A percentile compares a stretch with the other conserved stretches of the same genome.
phyloP scores from a whole-genome alignment of 2,797 vertebrate species.

The Gymnodraco acuticeps region DNA sequence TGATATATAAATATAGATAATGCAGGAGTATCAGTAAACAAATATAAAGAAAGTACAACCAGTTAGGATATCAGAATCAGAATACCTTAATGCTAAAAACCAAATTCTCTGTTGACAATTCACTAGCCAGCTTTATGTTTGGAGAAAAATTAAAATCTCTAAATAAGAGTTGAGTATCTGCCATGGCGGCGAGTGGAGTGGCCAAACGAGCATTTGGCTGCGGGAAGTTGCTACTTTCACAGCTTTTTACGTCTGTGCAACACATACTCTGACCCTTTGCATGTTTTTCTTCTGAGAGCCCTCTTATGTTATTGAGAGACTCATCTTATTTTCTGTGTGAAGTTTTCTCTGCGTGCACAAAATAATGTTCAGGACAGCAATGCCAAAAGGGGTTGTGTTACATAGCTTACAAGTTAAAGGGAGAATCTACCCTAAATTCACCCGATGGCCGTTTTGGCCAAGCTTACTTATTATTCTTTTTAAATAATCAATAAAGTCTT shows the following conservation, averaged over 20 bases:
- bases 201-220: slow-evolving; percentile 32
- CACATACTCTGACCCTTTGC: background rate
- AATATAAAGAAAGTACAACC: background rate
- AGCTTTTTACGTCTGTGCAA: slow-evolving; percentile 2
- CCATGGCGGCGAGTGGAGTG: background rate
- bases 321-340: background rate
- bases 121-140: background rate
- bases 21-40: background rate
- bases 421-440: background rate
- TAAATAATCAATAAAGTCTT: background rate
- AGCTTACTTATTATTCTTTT: background rate
- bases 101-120: background rate
- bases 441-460: background rate
- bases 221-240: slow-evolving; percentile 21
- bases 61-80: background rate
- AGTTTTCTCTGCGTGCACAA: background rate
- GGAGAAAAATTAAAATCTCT: slow-evolving; percentile 5
- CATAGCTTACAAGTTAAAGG: background rate
- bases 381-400: background rate
- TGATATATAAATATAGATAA: background rate
- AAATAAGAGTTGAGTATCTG: background rate
- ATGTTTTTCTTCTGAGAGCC: background rate
- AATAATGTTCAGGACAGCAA: background rate
- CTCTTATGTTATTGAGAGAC: background rate
- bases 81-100: background rate